phyloP scores from a whole-genome alignment of 2,113 vertebrate genomes.

The Phrynosoma blainvillii region DNA sequence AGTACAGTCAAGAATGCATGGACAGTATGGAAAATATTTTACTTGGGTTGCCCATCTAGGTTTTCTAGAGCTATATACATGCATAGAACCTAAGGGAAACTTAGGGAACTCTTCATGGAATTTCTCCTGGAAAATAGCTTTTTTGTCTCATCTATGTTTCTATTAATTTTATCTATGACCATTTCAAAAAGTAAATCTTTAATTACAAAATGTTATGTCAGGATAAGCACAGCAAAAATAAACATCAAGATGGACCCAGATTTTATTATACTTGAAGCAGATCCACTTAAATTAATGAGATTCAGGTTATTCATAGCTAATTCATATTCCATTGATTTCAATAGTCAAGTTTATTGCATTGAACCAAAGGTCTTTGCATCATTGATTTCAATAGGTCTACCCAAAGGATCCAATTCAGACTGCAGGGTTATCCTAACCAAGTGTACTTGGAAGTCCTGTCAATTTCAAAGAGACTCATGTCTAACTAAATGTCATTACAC shows the following conservation, averaged over 20 bases:
- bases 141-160: neutral
- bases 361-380: no score
- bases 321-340: neutral
- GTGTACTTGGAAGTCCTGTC: neutral
- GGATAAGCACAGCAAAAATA: neutral
- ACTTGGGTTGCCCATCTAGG: neutral
- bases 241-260: neutral
- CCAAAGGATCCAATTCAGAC: no score
- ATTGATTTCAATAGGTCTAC: neutral
- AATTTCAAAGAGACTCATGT: neutral
- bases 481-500: neutral
- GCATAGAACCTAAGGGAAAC: neutral
- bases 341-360: no score
- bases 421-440: neutral
- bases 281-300: neutral
- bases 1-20: neutral
- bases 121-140: neutral
- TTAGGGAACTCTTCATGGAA: no score
- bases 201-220: neutral
- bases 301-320: neutral
- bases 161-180: neutral
- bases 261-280: neutral
- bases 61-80: neutral
- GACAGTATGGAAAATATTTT: neutral
- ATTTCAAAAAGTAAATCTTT: neutral